Evolutionary conservation across 2,113 vertebrate species (phyloP).

Genomic region (Cathartes aura): DNA sequence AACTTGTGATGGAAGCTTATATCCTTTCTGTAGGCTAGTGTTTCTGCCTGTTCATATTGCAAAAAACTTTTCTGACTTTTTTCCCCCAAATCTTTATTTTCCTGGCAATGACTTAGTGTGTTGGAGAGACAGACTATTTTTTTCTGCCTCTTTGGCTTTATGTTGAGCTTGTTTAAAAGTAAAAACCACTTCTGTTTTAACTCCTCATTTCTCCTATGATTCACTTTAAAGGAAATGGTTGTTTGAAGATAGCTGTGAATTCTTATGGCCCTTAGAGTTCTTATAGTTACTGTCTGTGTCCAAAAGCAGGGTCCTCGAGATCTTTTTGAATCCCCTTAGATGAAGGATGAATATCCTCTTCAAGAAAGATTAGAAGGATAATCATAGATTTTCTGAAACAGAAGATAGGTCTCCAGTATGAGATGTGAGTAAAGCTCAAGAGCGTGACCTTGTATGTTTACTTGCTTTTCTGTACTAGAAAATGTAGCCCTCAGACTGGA

Average conservation of each 20-base stretch:
- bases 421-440: not conserved
- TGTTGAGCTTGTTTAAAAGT: not conserved
- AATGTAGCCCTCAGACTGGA: not conserved
- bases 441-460: not conserved
- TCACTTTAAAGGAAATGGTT: not conserved
- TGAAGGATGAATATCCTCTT: not conserved
- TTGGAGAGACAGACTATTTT: not conserved
- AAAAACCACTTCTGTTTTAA: not conserved
- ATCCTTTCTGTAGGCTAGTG: not conserved
- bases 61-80: not conserved
- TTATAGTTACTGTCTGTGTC: not conserved
- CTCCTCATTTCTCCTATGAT: not conserved
- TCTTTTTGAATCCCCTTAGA: not conserved
- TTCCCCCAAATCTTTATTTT: not conserved
- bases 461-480: not conserved
- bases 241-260: not conserved
- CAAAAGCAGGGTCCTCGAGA: not conserved
- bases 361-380: constrained; percentile 33
- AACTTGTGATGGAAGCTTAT: not conserved
- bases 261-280: not conserved
- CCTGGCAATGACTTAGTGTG: not conserved
- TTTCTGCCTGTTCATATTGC: not conserved
- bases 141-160: not conserved
- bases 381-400: constrained; percentile 28
- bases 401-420: not conserved